These are phyloP conservation scores for Paramormyrops hopkinsi DNA, from an alignment of 2,797 vertebrate genomes.

Conservation along the genomic window DNA sequence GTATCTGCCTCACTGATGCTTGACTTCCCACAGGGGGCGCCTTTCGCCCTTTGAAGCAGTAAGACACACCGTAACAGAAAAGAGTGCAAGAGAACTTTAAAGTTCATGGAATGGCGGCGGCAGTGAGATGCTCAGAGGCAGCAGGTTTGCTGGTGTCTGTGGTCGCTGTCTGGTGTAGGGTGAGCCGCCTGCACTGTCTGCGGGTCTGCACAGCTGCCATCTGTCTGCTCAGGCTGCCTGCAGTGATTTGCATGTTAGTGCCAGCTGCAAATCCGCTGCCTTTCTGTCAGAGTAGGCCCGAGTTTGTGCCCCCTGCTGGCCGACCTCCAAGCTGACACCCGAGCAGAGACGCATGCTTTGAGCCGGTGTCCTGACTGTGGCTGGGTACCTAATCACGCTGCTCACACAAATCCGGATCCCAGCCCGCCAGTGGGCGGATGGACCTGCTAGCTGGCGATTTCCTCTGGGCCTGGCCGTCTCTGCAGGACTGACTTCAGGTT, in stretches of 20 bases:
- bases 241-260: neutral
- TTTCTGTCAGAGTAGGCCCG: neutral
- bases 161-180: neutral
- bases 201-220: neutral
- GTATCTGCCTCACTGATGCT: neutral
- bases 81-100: neutral
- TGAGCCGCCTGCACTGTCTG: neutral
- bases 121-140: neutral
- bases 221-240: neutral
- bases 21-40: neutral
- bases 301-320: neutral
- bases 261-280: neutral
- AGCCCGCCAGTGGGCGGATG: neutral
- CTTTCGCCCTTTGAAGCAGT: neutral
- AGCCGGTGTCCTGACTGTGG: neutral
- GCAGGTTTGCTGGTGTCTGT: neutral
- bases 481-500: neutral
- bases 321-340: neutral
- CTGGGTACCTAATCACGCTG: neutral
- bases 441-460: neutral
- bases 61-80: neutral
- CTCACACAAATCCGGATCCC: neutral
- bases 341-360: neutral
- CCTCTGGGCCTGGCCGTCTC: neutral
- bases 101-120: neutral